Base-by-base conservation (phyloP, 2,113 vertebrate species). In the Grammomys surdaster region DNA sequence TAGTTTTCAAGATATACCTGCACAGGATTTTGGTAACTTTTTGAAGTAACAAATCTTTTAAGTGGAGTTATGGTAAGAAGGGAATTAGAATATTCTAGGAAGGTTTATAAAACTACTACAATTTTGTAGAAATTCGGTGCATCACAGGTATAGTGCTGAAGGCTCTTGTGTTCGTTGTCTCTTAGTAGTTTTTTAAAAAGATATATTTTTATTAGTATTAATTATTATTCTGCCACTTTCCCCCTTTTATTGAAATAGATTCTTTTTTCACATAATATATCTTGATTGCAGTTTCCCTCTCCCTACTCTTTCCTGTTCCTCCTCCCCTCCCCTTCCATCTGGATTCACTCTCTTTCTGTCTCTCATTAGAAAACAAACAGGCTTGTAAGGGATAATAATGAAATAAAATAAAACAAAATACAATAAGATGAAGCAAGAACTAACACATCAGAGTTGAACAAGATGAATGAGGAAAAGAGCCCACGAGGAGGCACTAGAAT, bases 141-240 rank as follows among this genome's bases (percentile, higher is more conserved):
- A 36, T 89, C 26, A 60, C 92, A 89, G 31, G 31, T 31, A 75
- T 73, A 91, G 46, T 91, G 86, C 60, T 90, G 54, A 93, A 87
- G 84, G 8, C 24, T 96, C 67, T 95, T 95, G 85, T 94, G 89
- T 93, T 97, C 56, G 76, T 95, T 95, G 76, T 95, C 51, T 95
- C 58, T 92, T 96, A 94, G 40, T 65, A 19, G 31, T 65, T 94
- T 96, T 92, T 91, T 12, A 85, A 77, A 97, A 93, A 91, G 3
- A 11, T 85, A 24, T 81, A 58, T 56, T 56, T 81, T 56, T 81
- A 72, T n/a, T 72, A 36, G 1, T 73, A 81, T n/a, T 48, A 6
- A 81, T 56, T 58, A 60, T 60, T 40, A 81, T 58, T 58, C 36
- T 81, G 78, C 3, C 78, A 26, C 54, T n/a, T 36, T 56, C 11